Base-by-base conservation (phyloP, 2,888 invertebrate genomes). In the Argyresthia albistria region DNA sequence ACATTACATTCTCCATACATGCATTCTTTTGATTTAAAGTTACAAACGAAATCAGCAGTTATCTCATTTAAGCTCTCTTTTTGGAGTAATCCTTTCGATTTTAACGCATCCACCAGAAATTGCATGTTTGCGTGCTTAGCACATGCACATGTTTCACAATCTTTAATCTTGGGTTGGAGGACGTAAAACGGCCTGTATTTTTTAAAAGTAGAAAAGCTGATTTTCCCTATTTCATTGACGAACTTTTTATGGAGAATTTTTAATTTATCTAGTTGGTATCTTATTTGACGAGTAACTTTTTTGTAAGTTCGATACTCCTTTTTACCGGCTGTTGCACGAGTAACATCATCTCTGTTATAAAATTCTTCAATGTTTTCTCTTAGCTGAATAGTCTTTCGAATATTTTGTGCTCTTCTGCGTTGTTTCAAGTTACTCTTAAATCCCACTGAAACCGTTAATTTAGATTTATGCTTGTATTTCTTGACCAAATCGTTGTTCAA, bases 301-400 rank as follows among this genome's bases (percentile, higher is more conserved):
- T 51, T 52, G 4, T 43, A 47, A 12, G 53, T 55, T 48, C 48
- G 37, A 15, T 52, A 50, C 46, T 55, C 55, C 25, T 53, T 55
- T 50, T 55, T 55, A 39, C 53, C 52, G 8, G 55, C 55, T 25
- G 55, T 55, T 10, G 50, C 53, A 12, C 55, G 43, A 47, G 50
- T 55, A 42, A 53, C 53, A 35, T 53, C 50, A 36, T 53, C 47
- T 53, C 46, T 53, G 9, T 51, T 52, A 35, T 39, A 55, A 55
- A 51, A 53, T 7, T n/a, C 25, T 42, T 54, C 52, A 49, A 52
- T 52, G n/a, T n/a, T n/a, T n/a, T n/a, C n/a, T 52, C 52, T 49
- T 14, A 48, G 43, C 51, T 47, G 35, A 35, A 54, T 47, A 4
- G 25, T 25, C 35, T 10, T 47, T 6, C 37, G 43, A 43, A 51